A percentile compares a stretch with the other conserved stretches of the same genome.
phyloP scores from a whole-genome alignment of 1,140 invertebrate species.

The Drosophila aff. region DNA sequence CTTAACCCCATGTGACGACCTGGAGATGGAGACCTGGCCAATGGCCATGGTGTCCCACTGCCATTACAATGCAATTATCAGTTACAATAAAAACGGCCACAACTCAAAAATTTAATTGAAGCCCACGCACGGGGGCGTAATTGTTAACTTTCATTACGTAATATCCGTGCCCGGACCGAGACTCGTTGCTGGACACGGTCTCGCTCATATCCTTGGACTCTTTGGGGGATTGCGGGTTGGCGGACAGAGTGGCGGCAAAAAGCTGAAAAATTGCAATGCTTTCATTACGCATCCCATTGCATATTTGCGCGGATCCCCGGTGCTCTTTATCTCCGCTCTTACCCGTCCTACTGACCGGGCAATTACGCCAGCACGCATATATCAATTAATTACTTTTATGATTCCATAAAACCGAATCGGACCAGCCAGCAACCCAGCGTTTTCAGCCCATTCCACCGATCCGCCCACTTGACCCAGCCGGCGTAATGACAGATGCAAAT shows the following conservation, averaged over 20 bases:
- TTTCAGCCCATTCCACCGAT: not conserved
- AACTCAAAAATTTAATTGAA: slow-evolving; percentile 76
- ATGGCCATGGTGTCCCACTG: slow-evolving; percentile 40
- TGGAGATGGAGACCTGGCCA: slow-evolving; percentile 15
- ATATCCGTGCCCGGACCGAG: slow-evolving; percentile 37
- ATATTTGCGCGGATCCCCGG: slow-evolving; percentile 33
- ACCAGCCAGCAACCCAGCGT: not conserved
- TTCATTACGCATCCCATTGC: slow-evolving; percentile 52
- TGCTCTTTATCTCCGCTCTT: slow-evolving; percentile 18
- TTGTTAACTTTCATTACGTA: slow-evolving; percentile 78
- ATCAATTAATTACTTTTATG: slow-evolving; percentile 83
- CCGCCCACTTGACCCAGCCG: slow-evolving; percentile 19
- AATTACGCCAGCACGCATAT: slow-evolving; percentile 65
- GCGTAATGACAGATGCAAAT: slow-evolving; percentile 72
- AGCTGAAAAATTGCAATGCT: slow-evolving; percentile 73
- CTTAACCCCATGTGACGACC: slow-evolving; percentile 38
- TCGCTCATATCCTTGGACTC: slow-evolving; percentile 23
- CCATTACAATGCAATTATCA: slow-evolving; percentile 82
- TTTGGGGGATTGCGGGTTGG: slow-evolving; percentile 49
- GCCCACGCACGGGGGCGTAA: slow-evolving; percentile 61
- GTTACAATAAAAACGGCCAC: slow-evolving; percentile 74
- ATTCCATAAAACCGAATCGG: slow-evolving; percentile 63
- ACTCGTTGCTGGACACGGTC: slow-evolving; percentile 1
- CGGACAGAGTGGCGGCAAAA: slow-evolving; percentile 55
- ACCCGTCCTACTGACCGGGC: slow-evolving; percentile 39